Percentiles rank a stretch among this genome's conserved stretches.
phyloP scores from a whole-genome alignment of 2,797 vertebrate genomes.

The Thaleichthys pacificus region DNA sequence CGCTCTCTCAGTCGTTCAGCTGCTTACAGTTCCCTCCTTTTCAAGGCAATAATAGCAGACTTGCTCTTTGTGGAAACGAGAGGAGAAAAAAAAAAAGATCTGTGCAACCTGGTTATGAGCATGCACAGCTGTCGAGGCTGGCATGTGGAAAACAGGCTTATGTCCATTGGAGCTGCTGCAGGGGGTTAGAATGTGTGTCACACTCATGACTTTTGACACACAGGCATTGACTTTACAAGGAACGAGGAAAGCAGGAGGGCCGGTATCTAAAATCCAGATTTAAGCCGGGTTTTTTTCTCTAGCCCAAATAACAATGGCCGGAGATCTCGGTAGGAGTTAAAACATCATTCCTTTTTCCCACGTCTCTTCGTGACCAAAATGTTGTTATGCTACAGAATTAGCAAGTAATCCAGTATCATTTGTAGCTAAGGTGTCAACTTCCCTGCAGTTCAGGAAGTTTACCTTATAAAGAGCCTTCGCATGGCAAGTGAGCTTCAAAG shows the following conservation, averaged over 20 bases:
- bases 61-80: conserved; percentile 56
- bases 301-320: not conserved
- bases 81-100: conserved; percentile 50
- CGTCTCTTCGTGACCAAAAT: not conserved
- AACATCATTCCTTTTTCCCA: not conserved
- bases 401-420: not conserved
- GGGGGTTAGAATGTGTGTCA: conserved; percentile 50
- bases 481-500: conserved; percentile 14
- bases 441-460: conserved; percentile 28
- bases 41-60: conserved; percentile 48
- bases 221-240: conserved; percentile 47
- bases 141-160: conserved; percentile 74
- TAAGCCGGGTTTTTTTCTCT: conserved; percentile 1
- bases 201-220: conserved; percentile 57
- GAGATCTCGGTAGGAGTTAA: not conserved
- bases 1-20: conserved; percentile 58
- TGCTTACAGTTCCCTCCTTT: conserved; percentile 51
- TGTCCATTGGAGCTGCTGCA: conserved; percentile 59
- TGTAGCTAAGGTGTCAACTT: conserved; percentile 7
- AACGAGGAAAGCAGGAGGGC: conserved; percentile 35
- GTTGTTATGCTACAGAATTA: not conserved
- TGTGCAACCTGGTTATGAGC: conserved; percentile 64
- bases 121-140: conserved; percentile 70
- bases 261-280: conserved; percentile 24
- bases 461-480: conserved; percentile 15